Evolutionary conservation across 2,113 vertebrate genomes (phyloP).

Genomic region (Strigops habroptila): DNA sequence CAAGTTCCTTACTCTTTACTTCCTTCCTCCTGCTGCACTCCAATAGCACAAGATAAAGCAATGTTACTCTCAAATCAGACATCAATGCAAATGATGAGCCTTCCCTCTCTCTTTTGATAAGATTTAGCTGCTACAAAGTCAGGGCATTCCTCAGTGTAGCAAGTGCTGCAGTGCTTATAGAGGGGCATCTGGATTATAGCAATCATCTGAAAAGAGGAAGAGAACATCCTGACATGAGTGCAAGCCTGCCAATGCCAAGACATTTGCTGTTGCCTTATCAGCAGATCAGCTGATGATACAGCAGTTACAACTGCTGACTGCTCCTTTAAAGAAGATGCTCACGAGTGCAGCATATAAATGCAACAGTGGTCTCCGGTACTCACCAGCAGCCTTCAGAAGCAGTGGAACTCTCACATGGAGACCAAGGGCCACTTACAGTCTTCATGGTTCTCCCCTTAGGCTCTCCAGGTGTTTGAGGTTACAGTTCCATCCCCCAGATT

Average conservation of each 20-base stretch:
- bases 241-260: not conserved
- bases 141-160: not conserved
- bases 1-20: not conserved
- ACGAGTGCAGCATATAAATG: not conserved
- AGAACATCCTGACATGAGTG: not conserved
- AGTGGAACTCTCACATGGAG: not conserved
- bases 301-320: not conserved
- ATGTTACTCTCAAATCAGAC: not conserved
- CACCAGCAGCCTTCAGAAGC: not conserved
- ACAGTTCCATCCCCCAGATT: not conserved
- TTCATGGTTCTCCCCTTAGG: not conserved
- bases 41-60: not conserved
- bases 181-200: not conserved
- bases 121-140: not conserved
- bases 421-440: not conserved
- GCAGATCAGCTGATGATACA: constrained; percentile 17
- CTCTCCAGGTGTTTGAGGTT: not conserved
- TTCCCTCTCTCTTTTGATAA: not conserved
- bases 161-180: not conserved
- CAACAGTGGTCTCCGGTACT: not conserved
- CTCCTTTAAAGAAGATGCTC: not conserved
- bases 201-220: not conserved
- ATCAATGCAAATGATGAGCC: not conserved
- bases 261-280: not conserved
- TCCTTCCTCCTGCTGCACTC: not conserved